Evolutionary conservation across 2,113 vertebrate genomes (phyloP), one percentile per base, ranked within the genome.

Genomic region (Rhodinocichla rosea): DNA sequence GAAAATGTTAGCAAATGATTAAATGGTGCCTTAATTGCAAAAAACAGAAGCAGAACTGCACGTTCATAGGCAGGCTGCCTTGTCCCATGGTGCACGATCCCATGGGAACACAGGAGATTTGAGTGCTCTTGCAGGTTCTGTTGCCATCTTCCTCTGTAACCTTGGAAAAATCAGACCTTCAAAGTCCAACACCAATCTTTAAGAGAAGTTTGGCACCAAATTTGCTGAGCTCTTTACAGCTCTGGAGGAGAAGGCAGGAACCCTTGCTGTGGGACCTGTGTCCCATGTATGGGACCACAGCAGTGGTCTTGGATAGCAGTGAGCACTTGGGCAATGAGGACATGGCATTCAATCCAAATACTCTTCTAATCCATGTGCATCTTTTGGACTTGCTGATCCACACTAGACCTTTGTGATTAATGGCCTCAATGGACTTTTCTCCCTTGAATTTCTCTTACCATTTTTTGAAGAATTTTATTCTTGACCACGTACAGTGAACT

Each of bases 1-100:
- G 85, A 94, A 94, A 88, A 77, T 37, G 67, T 70, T 85, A 67
- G 45, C 24, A 83, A 80, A 60, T 80, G 2, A 95, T 90, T 86
- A 89, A 88, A 75, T 24, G 32, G 11, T 77, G 86, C 18, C 22
- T 81, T 93, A 88, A 93, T 75, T 86, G 64, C 42, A 93, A 88
- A 86, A 86, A 92, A 73, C n/a, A 79, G 83, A 88, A 63, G 82
- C 33, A 95, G 86, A 95, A 78, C 33, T 83, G 55, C 27, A 70
- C 63, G 35, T 2, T 7, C 11, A 40, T 33, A 45, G 26, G n/a
- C 1, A 0, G 40, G 16, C 16, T 73, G n/a, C n/a, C 32, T 79
- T 0, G 3, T 73, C 67, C 75, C 8, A 0, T 57, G 53, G 59
- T 17, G 32, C 1, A 1, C 4, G 17, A 83, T 65, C 67, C 50